phyloP scores from a whole-genome alignment of 2,797 vertebrate species.

The Helostoma temminkii region DNA sequence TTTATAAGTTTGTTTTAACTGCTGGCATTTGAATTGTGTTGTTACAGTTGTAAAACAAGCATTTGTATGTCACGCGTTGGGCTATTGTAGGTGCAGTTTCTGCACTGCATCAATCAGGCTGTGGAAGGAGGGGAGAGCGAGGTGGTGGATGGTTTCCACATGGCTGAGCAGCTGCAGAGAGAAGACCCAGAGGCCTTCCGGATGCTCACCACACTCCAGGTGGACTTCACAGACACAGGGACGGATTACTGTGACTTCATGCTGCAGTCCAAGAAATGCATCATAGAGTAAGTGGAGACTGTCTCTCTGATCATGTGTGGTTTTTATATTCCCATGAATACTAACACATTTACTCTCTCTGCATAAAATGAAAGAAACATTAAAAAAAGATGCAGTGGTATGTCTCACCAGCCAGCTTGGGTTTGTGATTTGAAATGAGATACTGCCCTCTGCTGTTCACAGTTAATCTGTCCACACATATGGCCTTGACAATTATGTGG shows the following conservation, averaged over 20 bases:
- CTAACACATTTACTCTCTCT: background rate
- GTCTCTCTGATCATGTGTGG: background rate
- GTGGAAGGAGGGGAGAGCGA: conserved; percentile 90
- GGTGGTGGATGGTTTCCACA: conserved; percentile 92
- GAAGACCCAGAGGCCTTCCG: conserved; percentile 89
- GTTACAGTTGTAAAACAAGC: conserved; percentile 15
- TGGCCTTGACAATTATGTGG: too few relatives aligned
- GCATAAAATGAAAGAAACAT: background rate
- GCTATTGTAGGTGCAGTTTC: conserved; percentile 89
- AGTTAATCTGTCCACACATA: background rate
- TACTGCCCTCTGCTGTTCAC: conserved; percentile 79
- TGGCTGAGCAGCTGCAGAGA: conserved; percentile 84
- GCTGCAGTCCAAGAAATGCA: conserved; percentile 92
- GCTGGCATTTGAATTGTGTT: conserved; percentile 15
- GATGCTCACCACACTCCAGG: conserved; percentile 85
- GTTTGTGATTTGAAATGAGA: conserved; percentile 45
- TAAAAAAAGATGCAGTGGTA: background rate
- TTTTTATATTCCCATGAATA: background rate
- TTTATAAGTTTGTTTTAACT: conserved; percentile 8
- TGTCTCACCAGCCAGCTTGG: background rate
- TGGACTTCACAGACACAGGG: conserved; percentile 93
- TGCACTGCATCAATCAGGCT: conserved; percentile 93
- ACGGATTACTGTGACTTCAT: conserved; percentile 94
- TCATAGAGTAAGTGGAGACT: conserved; percentile 88
- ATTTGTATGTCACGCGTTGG: conserved; percentile 15